Evolutionary conservation across 2,888 invertebrate species (phyloP).

Genomic region (Pachycephus smyrnensis): DNA sequence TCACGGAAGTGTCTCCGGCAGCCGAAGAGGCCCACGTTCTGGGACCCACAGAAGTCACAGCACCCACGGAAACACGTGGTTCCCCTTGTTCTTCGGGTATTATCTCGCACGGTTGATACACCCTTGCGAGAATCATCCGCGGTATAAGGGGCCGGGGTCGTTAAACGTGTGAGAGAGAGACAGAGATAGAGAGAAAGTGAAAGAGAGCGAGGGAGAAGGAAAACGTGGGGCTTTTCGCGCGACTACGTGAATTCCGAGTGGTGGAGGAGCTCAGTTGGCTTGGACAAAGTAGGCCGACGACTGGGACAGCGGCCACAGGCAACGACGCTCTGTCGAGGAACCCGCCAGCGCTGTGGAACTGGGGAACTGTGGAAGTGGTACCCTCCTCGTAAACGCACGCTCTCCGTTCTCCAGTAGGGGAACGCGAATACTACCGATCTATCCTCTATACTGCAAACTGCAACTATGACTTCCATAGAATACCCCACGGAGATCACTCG

Average conservation of each 20-base stretch:
- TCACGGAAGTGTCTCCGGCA: not conserved
- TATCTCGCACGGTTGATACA: not conserved
- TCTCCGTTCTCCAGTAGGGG: conserved; percentile 54
- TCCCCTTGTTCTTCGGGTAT: not conserved
- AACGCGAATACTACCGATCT: conserved; percentile 22
- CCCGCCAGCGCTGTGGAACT: conserved; percentile 17
- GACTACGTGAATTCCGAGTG: not conserved
- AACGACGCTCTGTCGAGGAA: conserved; percentile 51
- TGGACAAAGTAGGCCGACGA: conserved; percentile 66
- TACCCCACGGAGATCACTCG: too few species aligned
- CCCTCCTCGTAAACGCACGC: conserved; percentile 26
- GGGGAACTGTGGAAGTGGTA: conserved; percentile 26
- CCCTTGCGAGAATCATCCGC: not conserved
- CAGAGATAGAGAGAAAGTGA: conserved; percentile 25
- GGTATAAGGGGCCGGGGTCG: not conserved
- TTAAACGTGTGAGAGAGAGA: conserved; percentile 16
- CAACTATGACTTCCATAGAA: not conserved
- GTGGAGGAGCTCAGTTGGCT: conserved; percentile 52
- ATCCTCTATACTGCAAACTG: not conserved
- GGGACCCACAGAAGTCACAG: not conserved
- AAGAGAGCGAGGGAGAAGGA: conserved; percentile 6
- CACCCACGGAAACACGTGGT: not conserved
- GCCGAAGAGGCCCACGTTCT: not conserved
- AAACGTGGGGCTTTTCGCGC: not conserved
- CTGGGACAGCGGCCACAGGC: conserved; percentile 66